Evolutionary conservation across 2,888 invertebrate species (phyloP).

Genomic region (Oegoconia quadripuncta): DNA sequence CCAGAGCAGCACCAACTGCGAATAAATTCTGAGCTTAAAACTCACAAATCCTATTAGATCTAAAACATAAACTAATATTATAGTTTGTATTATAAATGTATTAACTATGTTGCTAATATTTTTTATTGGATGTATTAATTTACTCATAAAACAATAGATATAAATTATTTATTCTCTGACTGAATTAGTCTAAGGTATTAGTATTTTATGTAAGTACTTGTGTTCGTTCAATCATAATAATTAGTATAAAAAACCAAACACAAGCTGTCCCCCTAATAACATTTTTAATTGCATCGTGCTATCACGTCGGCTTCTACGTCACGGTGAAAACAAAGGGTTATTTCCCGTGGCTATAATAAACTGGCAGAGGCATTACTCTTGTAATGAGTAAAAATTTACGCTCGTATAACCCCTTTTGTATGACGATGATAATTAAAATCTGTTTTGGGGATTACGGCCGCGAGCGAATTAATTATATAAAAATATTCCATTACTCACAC

Average conservation of each 20-base stretch:
- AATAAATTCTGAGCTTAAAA: too few species aligned
- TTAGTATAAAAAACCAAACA: constrained; percentile 28
- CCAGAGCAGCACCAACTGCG: not conserved
- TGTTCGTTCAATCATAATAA: constrained; percentile 33
- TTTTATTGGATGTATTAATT: too few species aligned
- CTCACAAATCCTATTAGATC: too few species aligned
- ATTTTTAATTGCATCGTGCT: constrained; percentile 48
- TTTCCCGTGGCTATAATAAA: constrained; percentile 52
- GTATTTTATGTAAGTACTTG: too few species aligned
- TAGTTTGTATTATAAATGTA: too few species aligned
- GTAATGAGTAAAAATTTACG: constrained; percentile 49
- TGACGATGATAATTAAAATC: not conserved
- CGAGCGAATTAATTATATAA: not conserved
- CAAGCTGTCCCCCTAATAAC: constrained; percentile 30
- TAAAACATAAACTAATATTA: too few species aligned
- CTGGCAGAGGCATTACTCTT: constrained; percentile 39
- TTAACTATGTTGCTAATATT: too few species aligned
- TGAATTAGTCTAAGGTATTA: too few species aligned
- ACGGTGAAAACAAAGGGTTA: constrained; percentile 49
- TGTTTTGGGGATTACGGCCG: not conserved
- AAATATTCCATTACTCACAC: too few species aligned
- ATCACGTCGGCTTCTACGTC: constrained; percentile 40
- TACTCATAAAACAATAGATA: too few species aligned
- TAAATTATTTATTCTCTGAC: too few species aligned
- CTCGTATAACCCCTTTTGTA: not conserved